Evolutionary conservation across 2,888 invertebrate species (phyloP).

Genomic region (Lysandra bellargus): DNA sequence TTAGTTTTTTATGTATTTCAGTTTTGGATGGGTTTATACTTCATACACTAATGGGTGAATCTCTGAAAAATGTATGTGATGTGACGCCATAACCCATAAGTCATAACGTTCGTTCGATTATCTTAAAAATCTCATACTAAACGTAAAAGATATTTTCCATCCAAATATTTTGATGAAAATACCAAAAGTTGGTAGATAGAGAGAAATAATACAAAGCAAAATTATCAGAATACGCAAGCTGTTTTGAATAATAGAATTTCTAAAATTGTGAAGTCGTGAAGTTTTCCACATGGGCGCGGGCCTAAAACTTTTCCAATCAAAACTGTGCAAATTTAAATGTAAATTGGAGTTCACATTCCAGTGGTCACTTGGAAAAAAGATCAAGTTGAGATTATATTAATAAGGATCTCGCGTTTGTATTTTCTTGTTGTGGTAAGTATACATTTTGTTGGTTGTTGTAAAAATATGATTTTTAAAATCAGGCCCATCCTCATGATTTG

Average conservation of each 20-base stretch:
- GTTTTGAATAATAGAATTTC: constrained; percentile 33
- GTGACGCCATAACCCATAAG: too few species aligned
- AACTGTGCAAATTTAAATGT: constrained; percentile 55
- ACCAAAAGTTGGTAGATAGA: not conserved
- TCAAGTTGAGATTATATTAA: constrained; percentile 61
- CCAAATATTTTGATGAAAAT: not conserved
- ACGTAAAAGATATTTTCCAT: too few species aligned
- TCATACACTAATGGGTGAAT: too few species aligned
- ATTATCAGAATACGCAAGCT: constrained; percentile 8
- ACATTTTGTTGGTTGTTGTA: not conserved
- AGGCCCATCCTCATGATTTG: too few species aligned
- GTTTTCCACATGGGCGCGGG: constrained; percentile 47
- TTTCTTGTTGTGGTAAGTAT: constrained; percentile 23
- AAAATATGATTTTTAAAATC: too few species aligned
- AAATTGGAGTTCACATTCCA: constrained; percentile 53
- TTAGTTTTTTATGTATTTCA: too few species aligned
- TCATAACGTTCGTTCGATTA: too few species aligned
- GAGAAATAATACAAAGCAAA: not conserved
- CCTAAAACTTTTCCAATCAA: constrained; percentile 53
- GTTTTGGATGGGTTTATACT: too few species aligned
- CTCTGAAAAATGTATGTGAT: too few species aligned
- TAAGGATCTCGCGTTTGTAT: constrained; percentile 43
- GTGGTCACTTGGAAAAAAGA: constrained; percentile 64
- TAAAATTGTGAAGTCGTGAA: constrained; percentile 39
- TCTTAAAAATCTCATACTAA: too few species aligned